Percentiles rank a stretch among this genome's conserved stretches.
Evolutionary conservation across 1,140 invertebrate genomes (phyloP).

Genomic region (Aradophagus sp.): DNA sequence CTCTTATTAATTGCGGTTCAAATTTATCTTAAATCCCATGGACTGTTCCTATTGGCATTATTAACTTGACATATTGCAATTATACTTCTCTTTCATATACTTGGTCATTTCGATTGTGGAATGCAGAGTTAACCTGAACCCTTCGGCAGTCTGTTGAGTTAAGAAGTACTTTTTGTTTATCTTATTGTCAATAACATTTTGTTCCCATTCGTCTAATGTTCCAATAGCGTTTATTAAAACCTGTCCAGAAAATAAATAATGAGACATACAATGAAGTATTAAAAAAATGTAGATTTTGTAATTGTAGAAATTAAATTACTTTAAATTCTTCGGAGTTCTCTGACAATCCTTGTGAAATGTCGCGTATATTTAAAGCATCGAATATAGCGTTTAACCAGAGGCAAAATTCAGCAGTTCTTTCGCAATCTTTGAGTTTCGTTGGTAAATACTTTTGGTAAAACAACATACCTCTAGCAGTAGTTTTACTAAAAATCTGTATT

Average conservation of each 20-base stretch:
- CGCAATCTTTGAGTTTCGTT: slow-evolving; percentile 4
- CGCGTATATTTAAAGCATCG: slow-evolving; percentile 9
- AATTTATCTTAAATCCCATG: no score
- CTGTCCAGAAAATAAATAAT: neutral
- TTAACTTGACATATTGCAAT: no score
- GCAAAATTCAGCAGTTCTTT: slow-evolving; percentile 13
- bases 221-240: neutral
- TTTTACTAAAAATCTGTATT: slow-evolving; percentile 1
- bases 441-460: slow-evolving; percentile 15
- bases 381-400: slow-evolving; percentile 8
- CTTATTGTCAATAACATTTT: neutral
- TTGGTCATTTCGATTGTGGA: neutral
- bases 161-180: neutral
- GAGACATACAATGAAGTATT: neutral
- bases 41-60: no score
- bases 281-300: neutral
- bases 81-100: neutral
- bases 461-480: neutral
- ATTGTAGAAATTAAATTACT: neutral
- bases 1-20: no score
- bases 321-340: neutral
- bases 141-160: neutral
- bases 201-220: neutral
- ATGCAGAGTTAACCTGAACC: neutral
- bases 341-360: neutral